phyloP scores from a whole-genome alignment of 2,797 vertebrate species.

The Psittacula derbiana region DNA sequence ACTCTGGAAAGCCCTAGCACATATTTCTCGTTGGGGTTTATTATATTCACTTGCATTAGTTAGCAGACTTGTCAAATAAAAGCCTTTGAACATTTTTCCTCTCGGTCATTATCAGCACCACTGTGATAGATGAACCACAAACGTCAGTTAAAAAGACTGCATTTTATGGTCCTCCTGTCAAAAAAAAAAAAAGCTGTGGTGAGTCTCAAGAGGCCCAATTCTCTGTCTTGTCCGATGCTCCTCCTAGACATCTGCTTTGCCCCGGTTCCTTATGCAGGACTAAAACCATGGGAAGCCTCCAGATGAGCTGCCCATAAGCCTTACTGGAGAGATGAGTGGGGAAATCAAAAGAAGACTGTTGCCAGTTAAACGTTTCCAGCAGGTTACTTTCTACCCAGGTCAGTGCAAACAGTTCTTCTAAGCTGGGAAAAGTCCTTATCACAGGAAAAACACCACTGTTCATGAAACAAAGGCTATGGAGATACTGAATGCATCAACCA shows the following conservation, averaged over 20 bases:
- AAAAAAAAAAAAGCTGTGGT: not conserved
- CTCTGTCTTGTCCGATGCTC: not conserved
- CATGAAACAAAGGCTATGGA: not conserved
- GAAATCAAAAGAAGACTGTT: not conserved
- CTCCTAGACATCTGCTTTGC: not conserved
- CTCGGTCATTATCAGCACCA: not conserved
- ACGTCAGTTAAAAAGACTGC: not conserved
- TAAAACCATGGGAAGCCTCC: not conserved
- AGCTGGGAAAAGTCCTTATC: not conserved
- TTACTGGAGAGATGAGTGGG: not conserved
- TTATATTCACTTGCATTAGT: not conserved
- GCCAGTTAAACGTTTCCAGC: not conserved
- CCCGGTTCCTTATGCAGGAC: not conserved
- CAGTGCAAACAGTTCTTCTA: not conserved
- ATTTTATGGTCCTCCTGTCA: not conserved
- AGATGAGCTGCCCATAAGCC: not conserved
- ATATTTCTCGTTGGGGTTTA: not conserved
- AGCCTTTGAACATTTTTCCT: not conserved
- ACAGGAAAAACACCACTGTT: not conserved
- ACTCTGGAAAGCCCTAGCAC: not conserved
- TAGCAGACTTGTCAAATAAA: not conserved
- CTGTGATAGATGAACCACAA: not conserved
- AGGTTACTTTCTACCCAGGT: not conserved
- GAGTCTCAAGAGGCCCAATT: not conserved
- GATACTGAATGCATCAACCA: not conserved